A percentile compares a stretch with the other conserved stretches of the same genome.
These are phyloP conservation scores for Sciaenops ocellatus DNA, from an alignment of 2,797 vertebrate genomes.

Conservation along the genomic window DNA sequence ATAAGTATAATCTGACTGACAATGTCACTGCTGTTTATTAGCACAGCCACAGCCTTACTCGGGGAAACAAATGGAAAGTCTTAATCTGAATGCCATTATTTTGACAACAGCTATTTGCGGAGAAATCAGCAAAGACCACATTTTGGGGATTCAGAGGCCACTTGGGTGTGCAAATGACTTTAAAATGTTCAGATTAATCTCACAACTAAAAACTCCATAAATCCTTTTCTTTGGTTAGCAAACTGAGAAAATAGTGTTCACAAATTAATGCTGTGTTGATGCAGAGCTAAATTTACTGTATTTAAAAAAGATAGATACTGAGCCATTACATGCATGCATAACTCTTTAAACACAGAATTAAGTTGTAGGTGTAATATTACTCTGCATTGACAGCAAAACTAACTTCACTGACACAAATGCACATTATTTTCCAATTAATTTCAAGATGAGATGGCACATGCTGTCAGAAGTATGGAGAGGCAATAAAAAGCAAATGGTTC, in stretches of 20 bases:
- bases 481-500: conserved; percentile 68
- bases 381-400: conserved; percentile 38
- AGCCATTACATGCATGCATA: background rate
- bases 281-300: conserved; percentile 9
- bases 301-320: conserved; percentile 7
- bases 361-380: conserved; percentile 16
- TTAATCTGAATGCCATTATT: conserved; percentile 64
- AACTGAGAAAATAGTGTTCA: conserved; percentile 29
- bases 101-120: conserved; percentile 67
- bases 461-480: conserved; percentile 56
- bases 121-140: conserved; percentile 55
- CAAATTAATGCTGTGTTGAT: conserved; percentile 23
- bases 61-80: conserved; percentile 62
- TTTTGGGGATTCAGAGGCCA: conserved; percentile 45
- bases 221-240: conserved; percentile 37
- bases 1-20: conserved; percentile 50
- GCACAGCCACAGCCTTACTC: conserved; percentile 45
- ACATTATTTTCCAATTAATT: conserved; percentile 76
- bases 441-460: conserved; percentile 64
- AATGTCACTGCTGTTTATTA: conserved; percentile 56
- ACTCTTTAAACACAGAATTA: conserved; percentile 30
- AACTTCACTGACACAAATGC: conserved; percentile 41
- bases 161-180: conserved; percentile 59
- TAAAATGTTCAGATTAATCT: conserved; percentile 61
- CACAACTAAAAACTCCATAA: conserved; percentile 53